These are phyloP conservation scores for Lepidothrix coronata DNA, from an alignment of 2,113 vertebrate species.

Conservation along the genomic window DNA sequence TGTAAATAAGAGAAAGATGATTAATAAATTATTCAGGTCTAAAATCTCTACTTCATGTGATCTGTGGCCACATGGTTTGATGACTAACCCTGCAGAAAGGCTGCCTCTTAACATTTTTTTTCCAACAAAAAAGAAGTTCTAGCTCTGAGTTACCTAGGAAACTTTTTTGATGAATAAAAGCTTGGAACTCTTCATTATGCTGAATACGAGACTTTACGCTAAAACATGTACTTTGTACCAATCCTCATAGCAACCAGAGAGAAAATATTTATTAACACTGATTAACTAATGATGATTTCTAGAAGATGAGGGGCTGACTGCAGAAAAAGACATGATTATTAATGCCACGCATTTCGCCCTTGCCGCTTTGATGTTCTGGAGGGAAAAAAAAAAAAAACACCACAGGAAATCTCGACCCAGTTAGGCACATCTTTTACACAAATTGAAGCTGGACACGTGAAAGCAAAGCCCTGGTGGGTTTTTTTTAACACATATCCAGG, in stretches of 20 bases:
- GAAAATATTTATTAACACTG: neutral
- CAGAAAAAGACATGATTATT: neutral
- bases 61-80: neutral
- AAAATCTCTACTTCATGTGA: neutral
- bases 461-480: neutral
- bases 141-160: neutral
- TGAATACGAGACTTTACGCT: neutral
- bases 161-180: neutral
- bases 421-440: neutral
- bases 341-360: neutral
- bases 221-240: neutral
- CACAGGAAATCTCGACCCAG: neutral
- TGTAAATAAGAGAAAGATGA: neutral
- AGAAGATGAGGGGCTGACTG: neutral
- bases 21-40: neutral
- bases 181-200: neutral
- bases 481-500: neutral
- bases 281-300: neutral
- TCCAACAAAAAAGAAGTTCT: neutral
- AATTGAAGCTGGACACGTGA: neutral
- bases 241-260: neutral
- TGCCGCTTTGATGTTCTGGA: accelerated
- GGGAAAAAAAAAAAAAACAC: neutral
- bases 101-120: neutral
- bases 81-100: neutral